Evolutionary conservation across 2,888 invertebrate species (phyloP).

Genomic region (Galeruca laticollis): DNA sequence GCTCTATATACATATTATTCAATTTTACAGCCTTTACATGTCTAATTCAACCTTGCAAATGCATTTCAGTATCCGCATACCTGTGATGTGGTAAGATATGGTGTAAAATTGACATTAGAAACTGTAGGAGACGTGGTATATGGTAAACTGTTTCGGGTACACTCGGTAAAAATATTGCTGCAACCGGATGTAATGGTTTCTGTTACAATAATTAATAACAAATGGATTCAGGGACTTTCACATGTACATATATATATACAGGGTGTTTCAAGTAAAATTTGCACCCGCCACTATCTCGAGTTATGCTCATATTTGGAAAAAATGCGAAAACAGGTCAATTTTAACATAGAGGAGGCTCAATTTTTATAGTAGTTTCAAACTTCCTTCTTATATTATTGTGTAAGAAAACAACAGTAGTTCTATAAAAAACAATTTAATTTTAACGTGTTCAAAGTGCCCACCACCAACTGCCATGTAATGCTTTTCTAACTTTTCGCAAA

Average conservation of each 20-base stretch:
- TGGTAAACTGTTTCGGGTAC: conserved; percentile 17
- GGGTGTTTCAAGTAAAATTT: not conserved
- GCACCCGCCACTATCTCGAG: no score
- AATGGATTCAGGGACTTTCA: conserved; percentile 33
- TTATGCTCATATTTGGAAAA: no score
- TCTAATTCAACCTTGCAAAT: conserved; percentile 22
- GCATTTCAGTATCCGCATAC: conserved; percentile 30
- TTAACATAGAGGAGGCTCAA: no score
- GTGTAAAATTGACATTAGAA: conserved; percentile 19
- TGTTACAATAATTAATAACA: conserved; percentile 33
- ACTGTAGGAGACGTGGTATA: conserved; percentile 19
- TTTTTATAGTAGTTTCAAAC: no score
- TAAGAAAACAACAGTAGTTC: no score
- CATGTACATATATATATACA: conserved; percentile 25
- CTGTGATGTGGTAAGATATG: conserved; percentile 13
- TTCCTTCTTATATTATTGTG: no score
- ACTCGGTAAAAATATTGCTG: conserved; percentile 30
- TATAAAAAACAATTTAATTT: no score
- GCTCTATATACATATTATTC: not conserved
- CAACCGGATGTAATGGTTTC: conserved; percentile 35
- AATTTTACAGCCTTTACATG: not conserved
- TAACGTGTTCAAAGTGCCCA: no score
- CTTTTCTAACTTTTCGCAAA: no score
- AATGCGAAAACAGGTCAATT: no score
- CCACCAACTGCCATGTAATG: no score